These are phyloP conservation scores for Drosophila aff. DNA, from an alignment of 1,140 invertebrate species.

Conservation along the genomic window DNA sequence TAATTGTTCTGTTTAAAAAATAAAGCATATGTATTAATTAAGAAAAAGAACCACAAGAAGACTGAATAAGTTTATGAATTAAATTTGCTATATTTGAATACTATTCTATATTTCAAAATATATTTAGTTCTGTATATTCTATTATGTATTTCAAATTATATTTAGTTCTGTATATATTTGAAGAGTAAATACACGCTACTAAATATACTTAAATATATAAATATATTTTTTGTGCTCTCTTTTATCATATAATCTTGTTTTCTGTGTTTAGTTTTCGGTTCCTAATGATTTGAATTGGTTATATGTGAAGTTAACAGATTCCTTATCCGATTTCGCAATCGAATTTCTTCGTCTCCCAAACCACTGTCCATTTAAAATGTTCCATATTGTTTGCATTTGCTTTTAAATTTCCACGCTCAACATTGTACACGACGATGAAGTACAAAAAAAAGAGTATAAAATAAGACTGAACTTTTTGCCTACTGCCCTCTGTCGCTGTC, in stretches of 20 bases:
- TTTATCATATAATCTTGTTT: not conserved
- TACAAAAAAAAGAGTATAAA: conserved; percentile 28
- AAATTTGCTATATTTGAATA: too few relatives aligned
- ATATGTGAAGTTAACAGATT: not conserved
- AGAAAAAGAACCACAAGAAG: too few relatives aligned
- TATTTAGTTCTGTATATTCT: too few relatives aligned
- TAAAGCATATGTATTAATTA: too few relatives aligned
- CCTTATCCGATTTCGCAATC: not conserved
- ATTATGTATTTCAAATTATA: too few relatives aligned
- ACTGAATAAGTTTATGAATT: too few relatives aligned
- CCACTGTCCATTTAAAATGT: conserved; percentile 68
- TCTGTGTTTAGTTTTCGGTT: too few relatives aligned
- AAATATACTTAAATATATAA: too few relatives aligned
- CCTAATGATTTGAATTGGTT: too few relatives aligned
- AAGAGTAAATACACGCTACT: too few relatives aligned
- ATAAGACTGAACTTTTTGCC: conserved; percentile 59
- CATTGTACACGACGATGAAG: conserved; percentile 46
- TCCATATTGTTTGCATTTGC: conserved; percentile 77
- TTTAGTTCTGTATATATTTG: too few relatives aligned
- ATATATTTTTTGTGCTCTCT: not conserved
- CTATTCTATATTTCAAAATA: too few relatives aligned
- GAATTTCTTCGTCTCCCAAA: not conserved
- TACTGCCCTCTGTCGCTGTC: conserved; percentile 32
- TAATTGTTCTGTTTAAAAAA: accelerated
- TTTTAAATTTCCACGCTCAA: conserved; percentile 68